Conservation (phyloP, 2,888 invertebrate species). For the Eupsilia transversa region DNA sequence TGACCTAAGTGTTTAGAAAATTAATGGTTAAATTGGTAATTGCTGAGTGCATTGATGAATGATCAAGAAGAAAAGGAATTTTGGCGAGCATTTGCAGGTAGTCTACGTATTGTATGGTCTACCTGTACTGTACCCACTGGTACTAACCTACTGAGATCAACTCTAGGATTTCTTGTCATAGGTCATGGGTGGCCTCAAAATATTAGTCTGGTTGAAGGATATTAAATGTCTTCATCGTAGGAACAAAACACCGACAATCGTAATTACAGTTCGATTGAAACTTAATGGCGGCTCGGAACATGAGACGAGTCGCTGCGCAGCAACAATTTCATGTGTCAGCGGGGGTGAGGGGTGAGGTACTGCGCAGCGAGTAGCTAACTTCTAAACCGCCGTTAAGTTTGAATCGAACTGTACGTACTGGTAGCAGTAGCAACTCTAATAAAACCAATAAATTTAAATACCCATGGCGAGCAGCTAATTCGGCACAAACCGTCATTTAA, state of each 20-base stretch:
- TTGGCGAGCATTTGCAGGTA: background rate
- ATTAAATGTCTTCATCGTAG: background rate
- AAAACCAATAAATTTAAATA: too few species aligned
- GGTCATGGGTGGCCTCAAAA: background rate
- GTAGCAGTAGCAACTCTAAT: background rate
- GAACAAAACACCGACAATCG: background rate
- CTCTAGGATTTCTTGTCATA: background rate
- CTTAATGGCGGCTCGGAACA: too few species aligned
- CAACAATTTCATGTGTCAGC: too few species aligned
- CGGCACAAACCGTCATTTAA: background rate
- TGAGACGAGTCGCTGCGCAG: too few species aligned
- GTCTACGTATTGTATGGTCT: background rate
- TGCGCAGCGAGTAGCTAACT: too few species aligned
- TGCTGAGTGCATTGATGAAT: background rate
- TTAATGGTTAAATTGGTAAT: background rate
- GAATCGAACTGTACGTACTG: too few species aligned
- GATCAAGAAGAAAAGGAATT: background rate
- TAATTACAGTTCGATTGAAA: too few species aligned
- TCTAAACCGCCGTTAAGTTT: too few species aligned
- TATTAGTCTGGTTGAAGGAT: background rate
- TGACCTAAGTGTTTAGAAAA: conserved; percentile 27
- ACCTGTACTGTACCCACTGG: background rate
- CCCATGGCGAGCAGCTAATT: background rate
- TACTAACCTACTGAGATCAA: too few species aligned
- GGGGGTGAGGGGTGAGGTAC: too few species aligned